Percentiles rank a stretch among this genome's conserved stretches.
Evolutionary conservation across 2,113 vertebrate genomes (phyloP).

Genomic region (Centropus bengalensis): DNA sequence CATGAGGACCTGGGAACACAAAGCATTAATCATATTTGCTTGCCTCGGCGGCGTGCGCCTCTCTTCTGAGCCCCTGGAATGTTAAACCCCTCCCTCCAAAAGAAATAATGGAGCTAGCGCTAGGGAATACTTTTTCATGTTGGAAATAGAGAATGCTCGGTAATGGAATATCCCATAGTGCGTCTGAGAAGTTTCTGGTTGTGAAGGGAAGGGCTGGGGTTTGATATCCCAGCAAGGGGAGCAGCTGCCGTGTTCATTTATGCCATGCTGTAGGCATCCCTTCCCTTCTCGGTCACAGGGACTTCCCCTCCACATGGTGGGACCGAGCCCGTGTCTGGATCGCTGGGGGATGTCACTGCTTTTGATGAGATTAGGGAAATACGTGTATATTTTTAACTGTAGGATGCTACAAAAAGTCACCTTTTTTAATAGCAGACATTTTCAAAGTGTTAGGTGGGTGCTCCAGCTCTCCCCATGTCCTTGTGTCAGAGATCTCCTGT

Average conservation of each 20-base stretch:
- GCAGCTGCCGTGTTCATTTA: conserved; percentile 60
- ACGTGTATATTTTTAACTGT: background rate
- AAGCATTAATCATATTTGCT: conserved; percentile 73
- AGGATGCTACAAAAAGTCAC: background rate
- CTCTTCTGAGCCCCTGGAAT: conserved; percentile 46
- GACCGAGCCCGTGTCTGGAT: background rate
- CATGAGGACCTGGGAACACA: conserved; percentile 58
- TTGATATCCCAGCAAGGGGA: conserved; percentile 46
- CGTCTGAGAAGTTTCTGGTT: conserved; percentile 66
- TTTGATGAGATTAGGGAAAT: conserved; percentile 37
- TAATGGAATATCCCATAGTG: conserved; percentile 40
- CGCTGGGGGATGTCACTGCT: conserved; percentile 27
- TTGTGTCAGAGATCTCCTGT: rapidly evolving
- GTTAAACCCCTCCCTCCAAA: conserved; percentile 62
- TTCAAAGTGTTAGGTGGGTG: background rate
- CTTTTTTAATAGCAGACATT: background rate
- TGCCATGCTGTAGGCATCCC: conserved; percentile 8
- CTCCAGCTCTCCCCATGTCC: background rate
- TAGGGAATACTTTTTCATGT: conserved; percentile 59
- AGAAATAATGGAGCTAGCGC: conserved; percentile 60
- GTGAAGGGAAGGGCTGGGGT: conserved; percentile 31
- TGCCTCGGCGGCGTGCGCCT: conserved; percentile 38
- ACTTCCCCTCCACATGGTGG: background rate
- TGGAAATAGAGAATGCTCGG: conserved; percentile 62
- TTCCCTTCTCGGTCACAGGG: background rate